Conservation (phyloP, 2,797 vertebrate genomes). For the Enoplosus armatus region DNA sequence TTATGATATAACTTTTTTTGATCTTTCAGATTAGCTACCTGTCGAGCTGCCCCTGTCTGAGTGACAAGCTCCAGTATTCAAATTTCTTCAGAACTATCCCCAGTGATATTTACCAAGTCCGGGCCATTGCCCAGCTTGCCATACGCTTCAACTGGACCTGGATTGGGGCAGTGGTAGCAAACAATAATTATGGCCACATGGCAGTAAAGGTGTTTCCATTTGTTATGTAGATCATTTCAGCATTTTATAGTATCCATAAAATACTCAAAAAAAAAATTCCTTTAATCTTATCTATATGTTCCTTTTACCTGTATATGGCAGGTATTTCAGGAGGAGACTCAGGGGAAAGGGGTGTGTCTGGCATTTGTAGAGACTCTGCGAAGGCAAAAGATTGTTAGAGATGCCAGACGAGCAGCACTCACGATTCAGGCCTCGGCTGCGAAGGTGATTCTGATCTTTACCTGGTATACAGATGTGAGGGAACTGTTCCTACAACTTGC, state of each 20-base stretch:
- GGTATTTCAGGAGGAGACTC: slow-evolving; percentile 79
- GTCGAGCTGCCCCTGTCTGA: slow-evolving; percentile 78
- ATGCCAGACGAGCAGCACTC: slow-evolving; percentile 72
- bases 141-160: slow-evolving; percentile 83
- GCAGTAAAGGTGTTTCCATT: slow-evolving; percentile 72
- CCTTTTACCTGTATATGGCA: slow-evolving; percentile 14
- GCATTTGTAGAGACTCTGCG: slow-evolving; percentile 80
- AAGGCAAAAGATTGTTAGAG: slow-evolving; percentile 71
- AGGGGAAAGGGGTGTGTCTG: slow-evolving; percentile 76
- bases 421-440: slow-evolving; percentile 80
- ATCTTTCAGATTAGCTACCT: slow-evolving; percentile 81
- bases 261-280: too few relatives aligned
- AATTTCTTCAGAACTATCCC: slow-evolving; percentile 83
- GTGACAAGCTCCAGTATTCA: slow-evolving; percentile 66
- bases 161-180: slow-evolving; percentile 79
- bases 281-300: not conserved
- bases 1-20: not conserved
- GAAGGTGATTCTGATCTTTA: slow-evolving; percentile 81
- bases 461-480: slow-evolving; percentile 80
- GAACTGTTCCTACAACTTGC: slow-evolving; percentile 78
- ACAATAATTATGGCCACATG: slow-evolving; percentile 81
- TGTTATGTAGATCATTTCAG: not conserved
- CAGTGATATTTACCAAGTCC: slow-evolving; percentile 82
- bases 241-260: not conserved
- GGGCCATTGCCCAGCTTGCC: slow-evolving; percentile 79